A percentile compares a stretch with the other conserved stretches of the same genome.
phyloP scores from a whole-genome alignment of 2,113 vertebrate species.

The Dicrurus megarhynchus region DNA sequence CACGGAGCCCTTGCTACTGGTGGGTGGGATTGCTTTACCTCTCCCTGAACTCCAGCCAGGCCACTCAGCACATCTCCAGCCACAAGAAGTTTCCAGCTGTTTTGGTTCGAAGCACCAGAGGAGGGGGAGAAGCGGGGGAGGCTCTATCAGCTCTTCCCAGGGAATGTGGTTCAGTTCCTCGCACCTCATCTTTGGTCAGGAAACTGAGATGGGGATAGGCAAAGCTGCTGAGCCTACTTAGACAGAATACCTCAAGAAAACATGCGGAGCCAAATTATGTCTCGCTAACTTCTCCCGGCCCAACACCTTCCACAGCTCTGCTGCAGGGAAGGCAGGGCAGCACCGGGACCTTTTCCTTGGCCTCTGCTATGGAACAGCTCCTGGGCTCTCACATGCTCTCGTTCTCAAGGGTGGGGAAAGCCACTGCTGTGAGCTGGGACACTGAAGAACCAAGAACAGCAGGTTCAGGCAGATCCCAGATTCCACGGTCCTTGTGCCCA shows the following conservation, averaged over 20 bases:
- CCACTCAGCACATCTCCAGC: constrained; percentile 55
- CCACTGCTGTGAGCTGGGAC: neutral
- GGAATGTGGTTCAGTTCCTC: constrained; percentile 24
- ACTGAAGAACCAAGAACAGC: neutral
- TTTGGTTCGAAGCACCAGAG: constrained; percentile 37
- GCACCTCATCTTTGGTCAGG: constrained; percentile 60
- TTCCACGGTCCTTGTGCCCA: neutral
- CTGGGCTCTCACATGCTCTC: accelerated
- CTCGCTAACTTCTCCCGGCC: neutral
- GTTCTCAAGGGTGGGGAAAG: neutral
- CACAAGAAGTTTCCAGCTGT: constrained; percentile 55
- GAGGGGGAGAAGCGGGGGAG: neutral
- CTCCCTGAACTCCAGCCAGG: constrained; percentile 49
- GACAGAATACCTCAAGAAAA: constrained; percentile 41
- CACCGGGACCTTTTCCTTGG: neutral
- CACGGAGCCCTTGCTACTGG: constrained; percentile 11
- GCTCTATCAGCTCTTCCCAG: constrained; percentile 58
- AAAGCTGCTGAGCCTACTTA: constrained; percentile 57
- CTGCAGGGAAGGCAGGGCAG: neutral
- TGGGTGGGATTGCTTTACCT: constrained; percentile 58
- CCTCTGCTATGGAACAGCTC: neutral
- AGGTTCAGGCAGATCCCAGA: neutral
- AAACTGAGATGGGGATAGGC: constrained; percentile 32
- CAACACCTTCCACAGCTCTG: neutral
- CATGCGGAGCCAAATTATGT: neutral